Base-by-base conservation (phyloP, 2,797 vertebrate species). In the Percopsis omiscomaycus region DNA sequence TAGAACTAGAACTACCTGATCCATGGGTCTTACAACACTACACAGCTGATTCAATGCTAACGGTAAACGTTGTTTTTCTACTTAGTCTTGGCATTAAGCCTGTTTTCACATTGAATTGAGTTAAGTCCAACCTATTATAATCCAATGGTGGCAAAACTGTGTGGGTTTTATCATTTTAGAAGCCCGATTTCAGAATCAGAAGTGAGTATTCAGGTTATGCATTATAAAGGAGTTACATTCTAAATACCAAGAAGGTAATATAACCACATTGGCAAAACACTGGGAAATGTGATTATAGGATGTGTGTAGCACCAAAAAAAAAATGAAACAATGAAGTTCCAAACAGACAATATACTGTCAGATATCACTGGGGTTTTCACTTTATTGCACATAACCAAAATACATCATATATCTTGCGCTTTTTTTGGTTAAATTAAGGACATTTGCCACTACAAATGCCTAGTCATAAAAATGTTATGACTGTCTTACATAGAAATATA, bases 41-140 rank as follows among this genome's bases (percentile, higher is more conserved):
- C 80, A 74, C 88, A 92, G 90, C 90, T 93, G 91, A 92, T 92
- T 89, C 86, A 89, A 55, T 83, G 67, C 77, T 93, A 93, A 93
- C 92, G 88, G 91, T 92, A 90, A 92, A 88, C 83, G 80, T 89
- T 91, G 89, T 91, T 91, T 88, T 91, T 84, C 81, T 83, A 69
- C 74, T 62, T 71, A 45, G 76, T 78, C 56, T 71, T 90, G 87
- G 85, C 86, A 69, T 46, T 12, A 47, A 47, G 79, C 86, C 82
- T 55, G 27, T n/a, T 72, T 70, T 60, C 70, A 66, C 30, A 59
- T 75, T 70, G 59, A 50, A 52, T 73, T 73, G 53, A 62, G 60
- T 68, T 54, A 66, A 79, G 86, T 73, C 56, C 55, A 66, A 74
- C 47, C 56, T 44, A 2, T 50, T 71, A 58, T 54, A 46, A 70